Conservation (phyloP, 92 coral and sea anemone species). For the Umimayanthus chanpuru region DNA sequence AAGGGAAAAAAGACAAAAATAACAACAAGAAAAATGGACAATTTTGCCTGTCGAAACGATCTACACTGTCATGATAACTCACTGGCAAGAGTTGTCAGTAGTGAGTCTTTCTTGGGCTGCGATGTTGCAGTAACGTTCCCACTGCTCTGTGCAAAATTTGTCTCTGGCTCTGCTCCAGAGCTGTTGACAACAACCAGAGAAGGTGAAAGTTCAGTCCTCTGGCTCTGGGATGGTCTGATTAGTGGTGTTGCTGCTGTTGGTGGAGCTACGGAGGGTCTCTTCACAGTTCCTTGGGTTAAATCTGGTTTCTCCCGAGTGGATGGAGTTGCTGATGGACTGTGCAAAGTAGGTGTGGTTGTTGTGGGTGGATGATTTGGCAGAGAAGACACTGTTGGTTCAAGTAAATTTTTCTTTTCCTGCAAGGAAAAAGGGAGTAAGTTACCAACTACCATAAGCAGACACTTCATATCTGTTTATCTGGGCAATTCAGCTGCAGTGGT, state of each 20-base stretch:
- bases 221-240: conserved; percentile 11
- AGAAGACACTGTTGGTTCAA: conserved; percentile 32
- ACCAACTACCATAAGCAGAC: background rate
- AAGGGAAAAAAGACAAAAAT: too few species aligned
- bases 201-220: background rate
- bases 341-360: background rate
- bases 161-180: background rate
- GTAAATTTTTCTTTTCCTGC: conserved; percentile 33
- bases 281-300: background rate
- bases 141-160: conserved; percentile 36
- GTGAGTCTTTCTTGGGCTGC: background rate
- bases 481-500: background rate
- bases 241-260: background rate
- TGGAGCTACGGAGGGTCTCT: background rate
- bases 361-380: background rate
- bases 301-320: background rate
- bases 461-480: background rate
- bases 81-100: background rate
- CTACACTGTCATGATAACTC: background rate
- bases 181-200: conserved; percentile 38
- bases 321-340: background rate
- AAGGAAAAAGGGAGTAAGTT: background rate
- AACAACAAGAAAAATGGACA: too few species aligned
- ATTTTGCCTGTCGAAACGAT: too few species aligned
- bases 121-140: conserved; percentile 21